Evolutionary conservation across 53 echinoderm and acorn worm genomes (phyloP), one percentile per base, ranked within the genome.

Genomic region (Crossaster papposus): DNA sequence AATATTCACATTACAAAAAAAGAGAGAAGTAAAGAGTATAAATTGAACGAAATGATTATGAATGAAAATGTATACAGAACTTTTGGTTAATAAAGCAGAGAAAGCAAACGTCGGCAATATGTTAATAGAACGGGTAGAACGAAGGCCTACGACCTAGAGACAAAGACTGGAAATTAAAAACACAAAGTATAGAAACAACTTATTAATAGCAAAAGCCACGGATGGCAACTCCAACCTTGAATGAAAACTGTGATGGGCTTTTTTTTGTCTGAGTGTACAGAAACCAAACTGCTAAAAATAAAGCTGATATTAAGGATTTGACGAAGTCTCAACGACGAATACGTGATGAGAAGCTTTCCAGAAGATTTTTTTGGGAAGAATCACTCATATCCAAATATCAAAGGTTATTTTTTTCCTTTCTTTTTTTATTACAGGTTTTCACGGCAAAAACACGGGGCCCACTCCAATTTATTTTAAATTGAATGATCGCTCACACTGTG

Each of bases 131-230:
- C 30, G 1, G 64, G 33, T 63, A 83, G 54, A 50, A 83, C 17
- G 82, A 64, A 82, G 58, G 58, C 58, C 58, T 58, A 58, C 58
- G 58, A 58, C 58, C 58, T 17, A 65, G 36, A 82, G 82, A 58
- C 64, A 62, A 82, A 82, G 64, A 82, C 53, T 54, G 55, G 23
- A 29, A 63, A 70, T 2, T 1, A 32, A 68, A 77, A 23, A 77
- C 4, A 77, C 18, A 50, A 77, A 74, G 74, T n/a, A 74, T 4
- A 35, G 74, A 38, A 77, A 77, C 6, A 18, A 31, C 10, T 2
- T 26, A 77, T 23, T 22, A n/a, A n/a, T n/a, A 77, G 50, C 36
- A 77, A 5, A 77, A 38, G 35, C 77, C 18, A 50, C 23, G 35
- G 30, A 77, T 77, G 77, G n/a, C 23, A 77, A 50, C 50, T 68